These are phyloP conservation scores for Hypomecis atomaria DNA, from an alignment of 2,888 invertebrate species.

Conservation along the genomic window DNA sequence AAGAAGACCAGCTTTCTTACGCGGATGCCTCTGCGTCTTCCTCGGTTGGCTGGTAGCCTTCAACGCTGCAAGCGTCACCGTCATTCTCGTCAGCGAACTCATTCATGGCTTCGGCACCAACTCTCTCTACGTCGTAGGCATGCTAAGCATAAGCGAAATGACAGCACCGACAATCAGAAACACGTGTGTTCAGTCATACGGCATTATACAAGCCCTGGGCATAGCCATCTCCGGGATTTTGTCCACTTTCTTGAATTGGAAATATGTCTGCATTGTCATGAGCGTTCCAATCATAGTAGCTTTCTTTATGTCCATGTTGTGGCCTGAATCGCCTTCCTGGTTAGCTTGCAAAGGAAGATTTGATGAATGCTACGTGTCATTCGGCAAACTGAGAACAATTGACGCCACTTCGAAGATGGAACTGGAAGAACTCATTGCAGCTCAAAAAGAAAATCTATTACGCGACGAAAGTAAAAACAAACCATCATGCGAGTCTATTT, in stretches of 20 bases:
- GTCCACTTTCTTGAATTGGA: constrained; percentile 22
- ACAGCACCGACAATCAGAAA: not conserved
- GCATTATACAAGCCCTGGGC: constrained; percentile 16
- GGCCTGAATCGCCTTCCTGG: constrained; percentile 45
- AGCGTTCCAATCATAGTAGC: constrained; percentile 26
- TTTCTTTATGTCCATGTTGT: constrained; percentile 25
- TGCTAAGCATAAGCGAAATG: constrained; percentile 2
- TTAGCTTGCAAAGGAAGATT: constrained; percentile 42
- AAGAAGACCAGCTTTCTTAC: constrained; percentile 1
- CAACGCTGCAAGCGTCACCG: not conserved
- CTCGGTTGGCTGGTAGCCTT: not conserved
- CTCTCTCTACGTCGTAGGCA: not conserved
- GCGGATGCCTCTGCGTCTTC: not conserved
- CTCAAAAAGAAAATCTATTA: constrained; percentile 27
- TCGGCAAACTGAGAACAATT: constrained; percentile 40
- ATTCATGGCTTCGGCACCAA: not conserved
- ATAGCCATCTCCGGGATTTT: not conserved
- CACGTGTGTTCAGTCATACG: constrained; percentile 6
- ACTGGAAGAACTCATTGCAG: constrained; percentile 31
- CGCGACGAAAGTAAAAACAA: not conserved
- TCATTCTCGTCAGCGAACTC: constrained; percentile 2
- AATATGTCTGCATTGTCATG: constrained; percentile 31
- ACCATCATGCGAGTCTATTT: not conserved
- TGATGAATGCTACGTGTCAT: constrained; percentile 35
- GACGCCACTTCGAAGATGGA: constrained; percentile 28